Evolutionary conservation across 2,888 invertebrate genomes (phyloP), one percentile per base, ranked within the genome.

Genomic region (Protophormia terraenovae): DNA sequence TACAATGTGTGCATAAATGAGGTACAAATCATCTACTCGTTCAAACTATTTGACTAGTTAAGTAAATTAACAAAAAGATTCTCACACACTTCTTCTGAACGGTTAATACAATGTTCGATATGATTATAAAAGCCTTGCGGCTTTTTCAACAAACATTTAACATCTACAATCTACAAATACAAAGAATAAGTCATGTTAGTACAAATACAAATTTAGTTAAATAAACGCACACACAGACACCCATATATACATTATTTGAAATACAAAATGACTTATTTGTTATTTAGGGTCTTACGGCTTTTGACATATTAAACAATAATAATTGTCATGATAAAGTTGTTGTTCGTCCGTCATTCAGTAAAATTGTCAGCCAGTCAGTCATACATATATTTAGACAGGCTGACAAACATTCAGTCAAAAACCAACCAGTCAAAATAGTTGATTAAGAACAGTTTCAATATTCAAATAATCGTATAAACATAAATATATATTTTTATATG

Each of bases 221-320:
- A n/a, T n/a, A 19, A n/a, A 55, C 27, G 38, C 14, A 10, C 16
- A 55, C 29, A 53, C 1, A 19, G 12, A 38, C 32, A 45, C 35
- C 16, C 66, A 45, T 53, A 62, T 16, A 47, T n/a, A 29, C 22
- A 53, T 5, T 76, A 55, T 66, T 45, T 60, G 35, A 50, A 38
- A 50, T 53, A 73, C 72, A 79, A 84, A 80, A 76, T 80, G 66
- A 76, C 84, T 62, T 77, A 73, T 81, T 69, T 82, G 62, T 64
- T 81, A 62, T 75, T 73, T 78, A 47, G 47, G 73, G 50, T 72
- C 80, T 76, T 41, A 58, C 29, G 60, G 67, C 66, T 72, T 80
- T 84, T 77, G 71, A 71, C 84, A 75, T 67, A 69, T 81, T 81
- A 67, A 85, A 81, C 81, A 82, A 82, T 85, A 81, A 78, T 78